Conservation (phyloP, 23 tunicate genomes). For the Trididemnum clinides region DNA sequence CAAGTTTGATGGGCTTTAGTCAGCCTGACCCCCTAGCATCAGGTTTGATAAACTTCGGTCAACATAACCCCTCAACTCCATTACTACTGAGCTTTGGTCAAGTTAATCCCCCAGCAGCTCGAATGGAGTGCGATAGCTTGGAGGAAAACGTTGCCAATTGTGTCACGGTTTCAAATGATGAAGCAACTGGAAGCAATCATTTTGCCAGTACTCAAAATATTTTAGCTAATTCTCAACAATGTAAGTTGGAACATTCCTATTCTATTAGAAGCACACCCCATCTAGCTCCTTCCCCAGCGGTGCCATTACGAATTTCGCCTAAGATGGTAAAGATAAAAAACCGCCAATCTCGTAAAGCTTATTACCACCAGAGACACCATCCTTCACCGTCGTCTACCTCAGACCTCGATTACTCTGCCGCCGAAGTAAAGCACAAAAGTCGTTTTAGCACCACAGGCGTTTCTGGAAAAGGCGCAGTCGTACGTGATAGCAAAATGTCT, state of each 20-base stretch:
- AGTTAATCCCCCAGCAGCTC: background rate
- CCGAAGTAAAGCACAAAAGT: conserved; percentile 59
- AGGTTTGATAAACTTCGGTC: too few species aligned
- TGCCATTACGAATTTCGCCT: conserved; percentile 38
- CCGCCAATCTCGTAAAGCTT: conserved; percentile 57
- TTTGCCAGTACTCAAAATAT: background rate
- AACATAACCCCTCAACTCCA: background rate
- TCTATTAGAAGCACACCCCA: background rate
- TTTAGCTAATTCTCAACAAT: background rate
- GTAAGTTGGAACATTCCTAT: background rate
- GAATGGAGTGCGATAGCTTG: background rate
- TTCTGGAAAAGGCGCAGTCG: conserved; percentile 57
- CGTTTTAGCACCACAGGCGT: conserved; percentile 85
- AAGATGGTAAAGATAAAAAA: conserved; percentile 7
- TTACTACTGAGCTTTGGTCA: background rate
- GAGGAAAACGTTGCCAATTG: conserved; percentile 30
- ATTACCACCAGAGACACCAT: conserved; percentile 79
- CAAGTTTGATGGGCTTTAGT: background rate
- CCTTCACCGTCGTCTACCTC: conserved; percentile 20
- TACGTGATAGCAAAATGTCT: conserved; percentile 91
- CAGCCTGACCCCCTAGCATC: too few species aligned
- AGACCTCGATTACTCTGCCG: conserved; percentile 1
- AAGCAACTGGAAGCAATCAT: background rate
- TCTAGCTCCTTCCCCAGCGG: conserved; percentile 32
- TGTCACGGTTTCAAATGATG: conserved; percentile 34